These are phyloP conservation scores for Trematocara stigmaticum DNA, from an alignment of 2,113 vertebrate genomes.

Conservation along the genomic window DNA sequence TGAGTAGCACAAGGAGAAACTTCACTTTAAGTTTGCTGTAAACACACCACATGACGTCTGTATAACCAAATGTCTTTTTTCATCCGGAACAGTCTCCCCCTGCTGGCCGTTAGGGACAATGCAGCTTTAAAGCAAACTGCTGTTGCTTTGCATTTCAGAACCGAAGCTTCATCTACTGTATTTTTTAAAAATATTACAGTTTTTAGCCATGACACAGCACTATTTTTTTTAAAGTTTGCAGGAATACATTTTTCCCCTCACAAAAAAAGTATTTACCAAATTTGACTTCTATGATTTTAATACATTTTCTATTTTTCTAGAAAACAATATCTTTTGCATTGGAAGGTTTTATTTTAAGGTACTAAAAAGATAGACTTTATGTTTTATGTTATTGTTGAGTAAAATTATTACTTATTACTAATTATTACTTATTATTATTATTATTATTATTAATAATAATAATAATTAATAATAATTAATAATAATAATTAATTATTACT, in stretches of 20 bases:
- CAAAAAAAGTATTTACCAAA: neutral
- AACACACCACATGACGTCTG: neutral
- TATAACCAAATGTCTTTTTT: neutral
- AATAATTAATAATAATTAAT: too few species aligned
- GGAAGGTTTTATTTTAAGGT: neutral
- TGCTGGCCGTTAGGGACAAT: neutral
- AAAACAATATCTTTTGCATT: neutral
- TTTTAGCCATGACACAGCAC: neutral
- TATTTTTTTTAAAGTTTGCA: fast-evolving
- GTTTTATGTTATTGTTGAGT: neutral
- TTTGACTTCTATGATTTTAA: neutral
- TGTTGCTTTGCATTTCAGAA: neutral
- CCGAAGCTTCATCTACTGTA: neutral
- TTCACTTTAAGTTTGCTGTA: neutral
- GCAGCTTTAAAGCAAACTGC: neutral
- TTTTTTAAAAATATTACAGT: neutral
- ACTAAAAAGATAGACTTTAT: neutral
- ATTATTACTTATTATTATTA: too few species aligned
- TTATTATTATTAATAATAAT: too few species aligned
- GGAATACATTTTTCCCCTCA: neutral
- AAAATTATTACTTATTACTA: neutral
- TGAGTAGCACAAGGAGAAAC: neutral
- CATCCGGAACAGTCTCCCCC: neutral
- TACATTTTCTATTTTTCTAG: neutral
- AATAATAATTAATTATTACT: too few species aligned